phyloP scores from a whole-genome alignment of 2,797 vertebrate species.

The Craterocephalus amniculus region DNA sequence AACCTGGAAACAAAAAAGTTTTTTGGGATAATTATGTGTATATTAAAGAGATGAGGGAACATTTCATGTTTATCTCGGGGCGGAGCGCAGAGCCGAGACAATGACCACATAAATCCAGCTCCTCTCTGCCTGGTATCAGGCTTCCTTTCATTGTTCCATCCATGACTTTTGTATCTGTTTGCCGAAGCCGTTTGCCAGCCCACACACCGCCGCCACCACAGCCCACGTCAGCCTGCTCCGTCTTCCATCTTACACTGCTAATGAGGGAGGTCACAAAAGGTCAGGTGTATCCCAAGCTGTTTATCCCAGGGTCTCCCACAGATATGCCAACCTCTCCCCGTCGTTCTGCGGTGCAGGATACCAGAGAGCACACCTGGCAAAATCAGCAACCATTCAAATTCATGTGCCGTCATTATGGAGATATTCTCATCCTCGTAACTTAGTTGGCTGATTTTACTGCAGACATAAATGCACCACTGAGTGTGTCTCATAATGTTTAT shows the following conservation, averaged over 20 bases:
- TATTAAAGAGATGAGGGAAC: slow-evolving; percentile 5
- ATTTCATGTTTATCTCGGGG: slow-evolving; percentile 8
- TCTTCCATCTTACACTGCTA: slow-evolving; percentile 66
- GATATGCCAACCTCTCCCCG: too few relatives aligned
- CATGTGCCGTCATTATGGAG: slow-evolving; percentile 51
- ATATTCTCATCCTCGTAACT: slow-evolving; percentile 63
- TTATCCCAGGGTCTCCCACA: too few relatives aligned
- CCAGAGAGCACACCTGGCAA: slow-evolving; percentile 18
- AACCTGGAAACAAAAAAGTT: background rate
- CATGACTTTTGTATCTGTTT: slow-evolving; percentile 20
- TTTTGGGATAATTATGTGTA: background rate
- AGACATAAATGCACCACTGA: slow-evolving; percentile 54
- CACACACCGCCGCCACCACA: slow-evolving; percentile 32
- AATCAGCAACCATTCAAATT: slow-evolving; percentile 41
- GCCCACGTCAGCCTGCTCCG: slow-evolving; percentile 21
- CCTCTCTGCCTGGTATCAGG: slow-evolving; percentile 13
- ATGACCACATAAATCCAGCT: slow-evolving; percentile 34
- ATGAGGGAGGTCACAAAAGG: slow-evolving; percentile 72
- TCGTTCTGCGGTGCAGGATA: too few relatives aligned
- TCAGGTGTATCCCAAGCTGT: slow-evolving; percentile 60
- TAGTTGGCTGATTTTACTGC: slow-evolving; percentile 64
- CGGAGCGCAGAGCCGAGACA: slow-evolving; percentile 24
- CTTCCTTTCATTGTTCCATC: slow-evolving; percentile 36
- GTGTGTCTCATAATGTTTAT: slow-evolving; percentile 72
- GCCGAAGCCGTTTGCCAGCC: slow-evolving; percentile 35